phyloP scores from a whole-genome alignment of 2,113 vertebrate genomes.

The Acrocephalus kingi region DNA sequence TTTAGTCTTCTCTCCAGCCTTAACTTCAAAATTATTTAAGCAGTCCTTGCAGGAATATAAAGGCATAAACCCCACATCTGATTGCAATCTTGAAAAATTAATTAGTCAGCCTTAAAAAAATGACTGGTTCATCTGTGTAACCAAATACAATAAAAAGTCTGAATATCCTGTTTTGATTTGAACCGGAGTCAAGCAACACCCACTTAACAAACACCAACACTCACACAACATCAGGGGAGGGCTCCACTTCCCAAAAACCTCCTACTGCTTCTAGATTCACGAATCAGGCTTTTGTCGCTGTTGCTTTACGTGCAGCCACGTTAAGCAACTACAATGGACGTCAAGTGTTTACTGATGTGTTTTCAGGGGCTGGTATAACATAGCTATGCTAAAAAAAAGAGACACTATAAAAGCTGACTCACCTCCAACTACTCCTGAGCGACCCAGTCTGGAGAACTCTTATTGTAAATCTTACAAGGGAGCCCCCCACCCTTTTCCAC shows the following conservation, averaged over 20 bases:
- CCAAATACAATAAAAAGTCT: neutral
- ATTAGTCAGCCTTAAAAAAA: neutral
- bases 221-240: neutral
- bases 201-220: neutral
- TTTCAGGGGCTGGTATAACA: neutral
- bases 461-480: neutral
- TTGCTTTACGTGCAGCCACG: neutral
- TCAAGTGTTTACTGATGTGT: neutral
- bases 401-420: slow-evolving; percentile 32
- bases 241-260: neutral
- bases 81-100: neutral
- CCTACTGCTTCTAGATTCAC: neutral
- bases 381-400: neutral
- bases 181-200: slow-evolving; percentile 2
- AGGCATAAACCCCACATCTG: neutral
- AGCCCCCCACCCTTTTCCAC: neutral
- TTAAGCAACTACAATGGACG: neutral
- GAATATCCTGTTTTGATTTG: neutral
- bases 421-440: neutral
- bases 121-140: neutral
- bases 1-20: neutral
- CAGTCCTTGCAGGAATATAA: neutral
- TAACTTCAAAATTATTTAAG: neutral
- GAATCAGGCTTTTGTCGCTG: neutral
- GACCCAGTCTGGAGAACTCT: neutral